A percentile compares a stretch with the other conserved stretches of the same genome.
Evolutionary conservation across 2,113 vertebrate species (phyloP).

Genomic region (Irena cyanogastra): DNA sequence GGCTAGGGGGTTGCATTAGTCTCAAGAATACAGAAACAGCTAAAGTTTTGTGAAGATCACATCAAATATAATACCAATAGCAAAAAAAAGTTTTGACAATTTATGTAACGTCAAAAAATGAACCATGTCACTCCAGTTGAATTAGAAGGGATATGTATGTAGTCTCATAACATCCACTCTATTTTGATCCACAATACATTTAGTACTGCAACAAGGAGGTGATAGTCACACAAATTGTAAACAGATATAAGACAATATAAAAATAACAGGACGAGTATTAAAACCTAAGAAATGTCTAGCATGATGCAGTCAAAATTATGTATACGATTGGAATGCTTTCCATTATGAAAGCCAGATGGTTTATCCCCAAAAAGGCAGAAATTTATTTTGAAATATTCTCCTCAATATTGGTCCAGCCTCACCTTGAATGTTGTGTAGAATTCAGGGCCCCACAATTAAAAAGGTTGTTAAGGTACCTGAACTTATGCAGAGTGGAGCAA

Average conservation of each 20-base stretch:
- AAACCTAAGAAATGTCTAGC: background rate
- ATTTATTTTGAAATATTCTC: background rate
- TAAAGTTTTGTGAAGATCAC: background rate
- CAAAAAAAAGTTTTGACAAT: background rate
- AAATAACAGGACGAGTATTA: background rate
- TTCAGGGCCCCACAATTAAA: background rate
- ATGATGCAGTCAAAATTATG: background rate
- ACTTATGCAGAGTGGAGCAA: background rate
- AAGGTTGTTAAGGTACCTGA: background rate
- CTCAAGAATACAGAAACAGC: background rate
- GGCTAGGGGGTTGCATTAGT: background rate
- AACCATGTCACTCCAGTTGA: background rate
- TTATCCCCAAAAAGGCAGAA: background rate
- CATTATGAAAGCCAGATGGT: background rate
- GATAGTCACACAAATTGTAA: background rate
- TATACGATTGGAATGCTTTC: background rate
- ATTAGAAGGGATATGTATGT: background rate
- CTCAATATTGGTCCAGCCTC: background rate
- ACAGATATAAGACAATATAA: background rate
- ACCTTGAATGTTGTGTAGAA: background rate
- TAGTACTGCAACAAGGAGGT: background rate
- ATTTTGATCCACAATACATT: background rate
- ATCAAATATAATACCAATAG: background rate
- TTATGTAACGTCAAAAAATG: background rate
- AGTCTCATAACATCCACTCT: background rate